A percentile compares a stretch with the other conserved stretches of the same genome.
Evolutionary conservation across 2,113 vertebrate genomes (phyloP).

Genomic region (Oreamnos americanus): DNA sequence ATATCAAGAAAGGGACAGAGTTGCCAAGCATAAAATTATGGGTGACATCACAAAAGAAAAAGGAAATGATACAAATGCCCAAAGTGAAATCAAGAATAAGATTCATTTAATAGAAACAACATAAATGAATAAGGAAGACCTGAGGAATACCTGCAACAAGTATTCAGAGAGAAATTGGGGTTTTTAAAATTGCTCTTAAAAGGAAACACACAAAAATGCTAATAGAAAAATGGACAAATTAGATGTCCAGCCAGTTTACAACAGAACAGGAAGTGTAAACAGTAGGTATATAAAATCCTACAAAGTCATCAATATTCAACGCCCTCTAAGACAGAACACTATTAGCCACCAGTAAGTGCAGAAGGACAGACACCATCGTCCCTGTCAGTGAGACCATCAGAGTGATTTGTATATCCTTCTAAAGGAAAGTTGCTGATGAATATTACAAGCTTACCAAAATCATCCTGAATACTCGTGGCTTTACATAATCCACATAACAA

Average conservation of each 20-base stretch:
- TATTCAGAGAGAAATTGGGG: background rate
- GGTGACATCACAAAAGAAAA: background rate
- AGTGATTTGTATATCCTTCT: background rate
- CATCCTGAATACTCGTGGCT: background rate
- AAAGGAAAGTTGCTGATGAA: fast-evolving
- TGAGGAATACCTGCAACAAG: background rate
- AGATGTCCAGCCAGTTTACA: background rate
- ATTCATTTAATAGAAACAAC: background rate
- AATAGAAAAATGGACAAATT: background rate
- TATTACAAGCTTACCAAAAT: background rate
- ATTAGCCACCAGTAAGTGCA: too few species aligned
- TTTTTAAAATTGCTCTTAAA: background rate
- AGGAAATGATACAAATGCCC: background rate
- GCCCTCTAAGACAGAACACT: background rate
- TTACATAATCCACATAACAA: background rate
- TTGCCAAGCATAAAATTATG: background rate
- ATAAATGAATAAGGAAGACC: background rate
- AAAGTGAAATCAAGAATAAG: background rate
- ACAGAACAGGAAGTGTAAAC: background rate
- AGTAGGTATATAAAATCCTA: background rate
- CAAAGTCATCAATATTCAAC: background rate
- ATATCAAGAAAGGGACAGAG: background rate
- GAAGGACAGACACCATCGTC: fast-evolving
- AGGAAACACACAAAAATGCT: background rate
- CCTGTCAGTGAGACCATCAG: too few species aligned